A percentile compares a stretch with the other conserved stretches of the same genome.
These are phyloP conservation scores for Thermophis baileyi DNA, from an alignment of 2,113 vertebrate species.

Conservation along the genomic window DNA sequence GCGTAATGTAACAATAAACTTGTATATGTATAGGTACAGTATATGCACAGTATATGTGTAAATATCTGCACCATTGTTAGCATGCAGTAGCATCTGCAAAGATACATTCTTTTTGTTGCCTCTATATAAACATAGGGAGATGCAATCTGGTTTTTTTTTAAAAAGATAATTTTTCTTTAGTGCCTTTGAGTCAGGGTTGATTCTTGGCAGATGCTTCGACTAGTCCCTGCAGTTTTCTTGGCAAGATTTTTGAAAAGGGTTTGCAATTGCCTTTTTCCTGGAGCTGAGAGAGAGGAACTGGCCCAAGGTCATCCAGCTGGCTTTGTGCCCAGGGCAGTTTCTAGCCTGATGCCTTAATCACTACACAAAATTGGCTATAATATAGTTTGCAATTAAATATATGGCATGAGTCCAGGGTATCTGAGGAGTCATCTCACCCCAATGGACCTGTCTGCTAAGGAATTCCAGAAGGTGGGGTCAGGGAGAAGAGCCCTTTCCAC, in stretches of 20 bases:
- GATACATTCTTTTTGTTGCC: background rate
- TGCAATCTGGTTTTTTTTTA: background rate
- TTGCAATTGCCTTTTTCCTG: background rate
- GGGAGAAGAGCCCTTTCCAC: background rate
- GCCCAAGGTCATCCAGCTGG: background rate
- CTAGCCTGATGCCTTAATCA: background rate
- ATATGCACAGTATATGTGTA: background rate
- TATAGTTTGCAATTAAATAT: background rate
- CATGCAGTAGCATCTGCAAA: background rate
- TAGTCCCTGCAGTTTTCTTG: background rate
- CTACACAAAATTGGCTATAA: background rate
- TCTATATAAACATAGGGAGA: background rate
- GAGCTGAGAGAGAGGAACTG: background rate
- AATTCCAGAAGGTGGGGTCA: background rate
- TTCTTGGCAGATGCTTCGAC: background rate
- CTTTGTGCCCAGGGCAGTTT: background rate
- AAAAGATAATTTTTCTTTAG: background rate
- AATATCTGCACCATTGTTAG: background rate
- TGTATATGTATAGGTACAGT: too few relatives aligned
- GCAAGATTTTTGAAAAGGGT: background rate
- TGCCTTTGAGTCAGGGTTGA: background rate
- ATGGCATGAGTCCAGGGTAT: background rate
- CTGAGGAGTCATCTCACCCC: background rate
- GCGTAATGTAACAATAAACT: background rate
- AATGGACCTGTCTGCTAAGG: background rate